Base-by-base conservation (phyloP, 2,888 invertebrate species). In the Drosophila prostipennis region DNA sequence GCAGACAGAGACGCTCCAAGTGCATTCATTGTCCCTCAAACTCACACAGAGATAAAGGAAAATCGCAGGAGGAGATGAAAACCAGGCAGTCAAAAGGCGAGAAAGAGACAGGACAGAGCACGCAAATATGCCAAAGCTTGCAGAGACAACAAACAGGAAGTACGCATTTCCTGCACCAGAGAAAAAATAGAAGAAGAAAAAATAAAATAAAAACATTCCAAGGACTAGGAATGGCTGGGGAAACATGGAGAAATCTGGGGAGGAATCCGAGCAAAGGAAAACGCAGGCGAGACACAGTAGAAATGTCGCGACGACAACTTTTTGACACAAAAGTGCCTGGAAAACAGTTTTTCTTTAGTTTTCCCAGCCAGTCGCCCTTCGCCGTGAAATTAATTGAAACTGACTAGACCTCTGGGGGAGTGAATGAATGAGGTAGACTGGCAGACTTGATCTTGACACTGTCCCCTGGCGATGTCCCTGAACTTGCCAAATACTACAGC, bases 351-450 rank as follows among this genome's bases (percentile, higher is more conserved):
- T 84, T 75, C 70, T 74, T 78, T 73, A 49, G 65, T 55, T 51
- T 51, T 39, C 43, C 57, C 59, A 48, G 51, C 52, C 51, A 40
- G 64, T 63, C 67, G 77, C 69, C 78, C 80, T 81, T 72, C 70
- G 71, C 53, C 72, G 75, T 78, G 82, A 79, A 85, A 81, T 87
- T 86, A 86, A 86, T 86, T 87, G 87, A 87, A 86, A 87, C 77
- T 75, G 84, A 84, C 87, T 82, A 77, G 84, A 79, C 79, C 73
- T 65, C 34, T 58, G 61, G 26, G 58, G 51, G 13, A 29, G 59
- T 45, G 58, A 53, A 29, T 49, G 36, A 37, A 16, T 29, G 51
- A 46, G 29, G 29, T n/a, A 34, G 36, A 54, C 43, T 45, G 45
- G 72, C 57, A 59, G 65, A 63, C 84, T 85, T 86, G 80, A 85